phyloP scores from a whole-genome alignment of 2,797 vertebrate species.

The Phalloptychus januarius region DNA sequence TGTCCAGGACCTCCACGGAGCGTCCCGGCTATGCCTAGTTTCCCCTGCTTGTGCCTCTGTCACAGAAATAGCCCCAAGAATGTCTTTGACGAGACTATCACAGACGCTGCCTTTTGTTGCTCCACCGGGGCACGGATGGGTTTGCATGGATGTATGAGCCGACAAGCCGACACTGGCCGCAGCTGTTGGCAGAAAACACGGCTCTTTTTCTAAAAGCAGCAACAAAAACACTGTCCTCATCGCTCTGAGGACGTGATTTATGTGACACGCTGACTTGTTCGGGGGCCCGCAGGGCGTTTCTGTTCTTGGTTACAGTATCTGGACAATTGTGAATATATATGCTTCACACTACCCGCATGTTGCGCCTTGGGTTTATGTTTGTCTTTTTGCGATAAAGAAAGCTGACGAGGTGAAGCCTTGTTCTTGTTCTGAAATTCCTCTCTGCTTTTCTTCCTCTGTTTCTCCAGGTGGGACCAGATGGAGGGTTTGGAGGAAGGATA shows the following conservation, averaged over 20 bases:
- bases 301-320: constrained; percentile 65
- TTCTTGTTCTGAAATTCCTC: constrained; percentile 61
- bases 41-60: constrained; percentile 63
- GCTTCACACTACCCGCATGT: constrained; percentile 70
- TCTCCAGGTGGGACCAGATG: constrained; percentile 75
- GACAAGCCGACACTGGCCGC: constrained; percentile 76
- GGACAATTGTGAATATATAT: constrained; percentile 59
- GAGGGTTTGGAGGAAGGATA: constrained; percentile 65
- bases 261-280: constrained; percentile 60
- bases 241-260: constrained; percentile 76
- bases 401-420: constrained; percentile 58
- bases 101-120: constrained; percentile 77
- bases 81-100: constrained; percentile 75
- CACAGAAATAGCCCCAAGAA: constrained; percentile 72
- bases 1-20: constrained; percentile 71
- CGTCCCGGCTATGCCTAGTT: constrained; percentile 55
- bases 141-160: constrained; percentile 69
- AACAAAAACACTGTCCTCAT: constrained; percentile 67
- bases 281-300: constrained; percentile 36
- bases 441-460: constrained; percentile 35
- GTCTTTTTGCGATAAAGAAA: constrained; percentile 46
- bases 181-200: constrained; percentile 61
- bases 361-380: constrained; percentile 73
- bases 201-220: constrained; percentile 54
- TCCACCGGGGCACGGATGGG: constrained; percentile 40